Evolutionary conservation across 1,140 invertebrate genomes (phyloP).

Genomic region (Arctopsyche grandis): DNA sequence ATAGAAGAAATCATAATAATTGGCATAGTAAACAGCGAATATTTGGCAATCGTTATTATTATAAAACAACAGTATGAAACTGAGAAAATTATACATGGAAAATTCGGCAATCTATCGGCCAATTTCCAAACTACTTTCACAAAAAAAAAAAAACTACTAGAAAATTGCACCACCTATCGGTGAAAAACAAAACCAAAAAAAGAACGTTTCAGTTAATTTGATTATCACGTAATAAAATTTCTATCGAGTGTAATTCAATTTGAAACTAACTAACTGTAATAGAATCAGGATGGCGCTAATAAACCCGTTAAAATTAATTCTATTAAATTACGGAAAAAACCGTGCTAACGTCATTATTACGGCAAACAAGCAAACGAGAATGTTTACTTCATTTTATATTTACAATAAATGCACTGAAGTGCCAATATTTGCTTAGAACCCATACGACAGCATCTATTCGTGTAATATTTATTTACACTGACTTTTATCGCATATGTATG

Average conservation of each 20-base stretch:
- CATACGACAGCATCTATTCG: too few species aligned
- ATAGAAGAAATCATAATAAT: too few species aligned
- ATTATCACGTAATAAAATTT: neutral
- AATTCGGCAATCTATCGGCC: neutral
- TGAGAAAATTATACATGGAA: neutral
- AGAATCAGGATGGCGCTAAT: conserved; percentile 14
- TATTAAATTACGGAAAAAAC: neutral
- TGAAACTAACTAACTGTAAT: conserved; percentile 10
- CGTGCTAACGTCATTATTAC: too few species aligned
- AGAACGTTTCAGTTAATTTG: neutral
- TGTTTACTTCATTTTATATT: too few species aligned
- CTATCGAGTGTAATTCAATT: neutral
- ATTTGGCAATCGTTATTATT: too few species aligned
- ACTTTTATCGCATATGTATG: too few species aligned
- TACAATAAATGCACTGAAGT: too few species aligned
- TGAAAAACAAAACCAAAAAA: neutral
- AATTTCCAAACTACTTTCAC: neutral
- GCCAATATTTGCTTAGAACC: too few species aligned
- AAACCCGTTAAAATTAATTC: neutral
- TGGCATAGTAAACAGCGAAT: too few species aligned
- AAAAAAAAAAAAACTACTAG: neutral
- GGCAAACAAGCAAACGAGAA: too few species aligned
- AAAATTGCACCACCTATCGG: neutral
- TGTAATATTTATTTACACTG: too few species aligned
- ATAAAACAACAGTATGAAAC: too few species aligned